These are phyloP conservation scores for Tenthredo livida DNA, from an alignment of 2,888 invertebrate species.

Conservation along the genomic window DNA sequence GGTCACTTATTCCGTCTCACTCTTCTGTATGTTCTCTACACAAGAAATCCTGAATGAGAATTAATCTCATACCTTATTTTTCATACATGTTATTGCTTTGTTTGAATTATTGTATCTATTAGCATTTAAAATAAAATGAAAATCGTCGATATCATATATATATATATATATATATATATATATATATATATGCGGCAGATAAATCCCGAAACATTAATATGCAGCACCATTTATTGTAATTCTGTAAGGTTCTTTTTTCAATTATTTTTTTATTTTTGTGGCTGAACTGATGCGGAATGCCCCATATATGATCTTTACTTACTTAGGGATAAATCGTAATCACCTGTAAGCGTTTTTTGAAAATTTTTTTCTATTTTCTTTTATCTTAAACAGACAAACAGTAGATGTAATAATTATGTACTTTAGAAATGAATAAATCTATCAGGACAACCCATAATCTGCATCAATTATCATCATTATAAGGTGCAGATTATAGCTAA, in stretches of 20 bases:
- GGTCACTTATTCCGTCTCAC: neutral
- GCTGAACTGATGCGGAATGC: too few species aligned
- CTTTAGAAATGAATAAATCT: neutral
- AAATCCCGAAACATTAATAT: too few species aligned
- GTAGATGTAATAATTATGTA: too few species aligned
- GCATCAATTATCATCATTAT: neutral
- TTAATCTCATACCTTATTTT: neutral
- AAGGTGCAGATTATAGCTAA: neutral
- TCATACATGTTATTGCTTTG: too few species aligned
- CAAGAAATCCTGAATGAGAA: neutral
- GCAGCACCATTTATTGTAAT: too few species aligned
- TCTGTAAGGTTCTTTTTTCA: too few species aligned
- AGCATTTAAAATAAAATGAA: neutral
- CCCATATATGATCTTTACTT: neutral
- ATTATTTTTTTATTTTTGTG: too few species aligned
- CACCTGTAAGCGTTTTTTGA: too few species aligned
- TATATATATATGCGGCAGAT: too few species aligned
- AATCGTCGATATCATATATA: neutral
- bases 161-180: too few species aligned
- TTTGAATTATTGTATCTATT: too few species aligned
- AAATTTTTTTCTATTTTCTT: neutral
- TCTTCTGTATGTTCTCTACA: neutral
- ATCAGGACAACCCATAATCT: neutral
- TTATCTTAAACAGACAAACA: neutral
- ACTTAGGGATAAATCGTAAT: too few species aligned